Percentiles rank a stretch among this genome's conserved stretches.
These are phyloP conservation scores for Eciton burchellii DNA, from an alignment of 1,140 invertebrate genomes.

Conservation along the genomic window DNA sequence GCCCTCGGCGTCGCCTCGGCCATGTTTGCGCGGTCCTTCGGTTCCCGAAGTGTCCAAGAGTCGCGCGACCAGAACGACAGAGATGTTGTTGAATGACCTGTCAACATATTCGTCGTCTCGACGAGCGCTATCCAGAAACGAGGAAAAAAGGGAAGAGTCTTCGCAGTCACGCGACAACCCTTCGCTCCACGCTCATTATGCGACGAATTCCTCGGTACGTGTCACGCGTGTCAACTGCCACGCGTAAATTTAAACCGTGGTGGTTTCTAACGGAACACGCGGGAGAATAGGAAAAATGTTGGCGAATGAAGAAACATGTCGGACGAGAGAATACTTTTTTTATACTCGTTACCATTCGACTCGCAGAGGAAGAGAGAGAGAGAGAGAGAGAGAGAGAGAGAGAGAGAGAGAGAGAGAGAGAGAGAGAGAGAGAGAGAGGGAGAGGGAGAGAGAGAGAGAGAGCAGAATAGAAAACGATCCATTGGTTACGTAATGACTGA, in stretches of 20 bases:
- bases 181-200: slow-evolving; percentile 77
- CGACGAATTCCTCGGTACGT: slow-evolving; percentile 69
- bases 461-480: no score
- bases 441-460: no score
- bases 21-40: slow-evolving; percentile 66
- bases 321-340: not conserved
- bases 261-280: slow-evolving; percentile 14
- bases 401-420: no score
- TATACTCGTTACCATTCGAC: not conserved
- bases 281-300: slow-evolving; percentile 20
- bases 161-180: slow-evolving; percentile 67
- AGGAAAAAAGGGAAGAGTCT: slow-evolving; percentile 50
- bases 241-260: slow-evolving; percentile 71
- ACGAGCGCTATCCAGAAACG: slow-evolving; percentile 65
- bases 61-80: slow-evolving; percentile 30
- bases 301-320: not conserved
- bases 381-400: no score
- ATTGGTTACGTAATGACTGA: no score
- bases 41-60: not conserved
- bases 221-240: slow-evolving; percentile 64
- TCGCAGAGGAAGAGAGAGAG: no score
- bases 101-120: slow-evolving; percentile 78
- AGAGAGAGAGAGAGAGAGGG: no score
- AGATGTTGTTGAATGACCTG: slow-evolving; percentile 77
- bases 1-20: slow-evolving; percentile 64